Conservation (phyloP, 2,113 vertebrate genomes). For the Xenopus tropicalis region UCB_Xtro_10.0 CM004443.2:109912501-109913000, state of each 20-base stretch:
- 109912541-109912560: no score
- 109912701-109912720: constrained; percentile 91
- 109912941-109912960: constrained; percentile 92
- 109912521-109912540: no score
- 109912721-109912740: constrained; percentile 83
- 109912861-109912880: background rate
- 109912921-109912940: constrained; percentile 89
- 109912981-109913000: constrained; percentile 90
- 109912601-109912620: constrained; percentile 86
- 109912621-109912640: constrained; percentile 79
- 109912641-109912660: constrained; percentile 89
- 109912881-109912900: no score
- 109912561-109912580: no score
- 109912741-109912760: constrained; percentile 86
- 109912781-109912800: constrained; percentile 95
- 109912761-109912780: constrained; percentile 89
- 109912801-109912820: constrained; percentile 46
- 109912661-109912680: constrained; percentile 84
- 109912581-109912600: constrained; percentile 86
- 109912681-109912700: constrained; percentile 85
- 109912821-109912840: no score
- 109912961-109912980: constrained; percentile 86
- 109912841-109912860: background rate
- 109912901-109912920: background rate
- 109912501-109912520: no score